Conservation (phyloP, 2,113 vertebrate genomes). For the Pantherophis guttatus region DNA sequence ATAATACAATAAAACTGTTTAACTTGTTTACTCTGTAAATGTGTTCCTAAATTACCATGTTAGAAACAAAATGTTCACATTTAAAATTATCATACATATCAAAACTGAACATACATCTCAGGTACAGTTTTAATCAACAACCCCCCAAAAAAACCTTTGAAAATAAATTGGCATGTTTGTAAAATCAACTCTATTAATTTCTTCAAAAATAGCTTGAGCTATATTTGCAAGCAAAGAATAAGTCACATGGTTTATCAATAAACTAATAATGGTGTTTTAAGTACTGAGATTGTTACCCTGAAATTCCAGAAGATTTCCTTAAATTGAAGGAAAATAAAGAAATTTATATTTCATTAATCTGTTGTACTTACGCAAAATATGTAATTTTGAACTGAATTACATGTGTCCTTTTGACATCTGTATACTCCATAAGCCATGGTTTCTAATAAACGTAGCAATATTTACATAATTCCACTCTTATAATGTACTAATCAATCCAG, state of each 20-base stretch:
- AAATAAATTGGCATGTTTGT: not conserved
- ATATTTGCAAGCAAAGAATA: not conserved
- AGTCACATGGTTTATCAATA: not conserved
- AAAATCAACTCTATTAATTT: not conserved
- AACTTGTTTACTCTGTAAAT: not conserved
- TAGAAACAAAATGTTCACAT: not conserved
- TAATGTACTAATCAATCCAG: not conserved
- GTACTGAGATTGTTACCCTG: not conserved
- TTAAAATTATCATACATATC: not conserved
- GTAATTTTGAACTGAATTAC: not conserved
- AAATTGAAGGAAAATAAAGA: not conserved
- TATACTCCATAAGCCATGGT: not conserved
- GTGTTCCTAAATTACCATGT: not conserved
- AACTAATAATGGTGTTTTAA: not conserved
- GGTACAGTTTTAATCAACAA: not conserved
- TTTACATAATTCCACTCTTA: not conserved
- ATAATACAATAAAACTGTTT: not conserved
- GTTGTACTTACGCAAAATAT: not conserved
- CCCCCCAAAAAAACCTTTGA: not conserved
- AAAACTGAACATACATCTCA: not conserved
- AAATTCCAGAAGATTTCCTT: not conserved
- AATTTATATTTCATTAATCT: not conserved
- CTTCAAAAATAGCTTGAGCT: not conserved
- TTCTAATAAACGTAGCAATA: not conserved
- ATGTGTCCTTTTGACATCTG: not conserved